Conservation (phyloP, 2,113 vertebrate genomes). For the Physeter macrocephalus region DNA sequence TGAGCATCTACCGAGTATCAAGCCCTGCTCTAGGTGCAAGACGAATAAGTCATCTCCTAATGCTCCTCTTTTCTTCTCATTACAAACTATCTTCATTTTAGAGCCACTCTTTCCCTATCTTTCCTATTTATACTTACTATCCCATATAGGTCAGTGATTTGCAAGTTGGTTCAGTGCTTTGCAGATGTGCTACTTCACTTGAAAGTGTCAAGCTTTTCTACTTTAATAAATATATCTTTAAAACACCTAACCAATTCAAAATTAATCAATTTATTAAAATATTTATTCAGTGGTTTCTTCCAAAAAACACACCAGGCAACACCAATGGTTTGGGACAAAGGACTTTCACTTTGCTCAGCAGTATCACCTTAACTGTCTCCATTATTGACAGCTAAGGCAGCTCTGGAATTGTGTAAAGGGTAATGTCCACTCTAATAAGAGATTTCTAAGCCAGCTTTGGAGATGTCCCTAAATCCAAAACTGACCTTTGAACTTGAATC, state of each 20-base stretch:
- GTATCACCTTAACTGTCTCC: not conserved
- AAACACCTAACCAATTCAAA: slow-evolving; percentile 7
- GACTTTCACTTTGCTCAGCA: not conserved
- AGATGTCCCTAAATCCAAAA: not conserved
- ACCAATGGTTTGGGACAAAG: not conserved
- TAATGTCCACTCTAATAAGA: not conserved
- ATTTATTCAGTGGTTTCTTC: not conserved
- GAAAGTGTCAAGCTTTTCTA: not conserved
- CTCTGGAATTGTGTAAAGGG: not conserved
- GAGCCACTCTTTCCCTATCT: not conserved
- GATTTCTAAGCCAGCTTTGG: not conserved
- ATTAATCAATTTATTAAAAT: not conserved
- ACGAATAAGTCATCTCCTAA: not conserved
- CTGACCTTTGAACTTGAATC: not conserved
- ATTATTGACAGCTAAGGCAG: not conserved
- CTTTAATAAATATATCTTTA: not conserved
- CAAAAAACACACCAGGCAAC: not conserved
- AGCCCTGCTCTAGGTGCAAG: not conserved
- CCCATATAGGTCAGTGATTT: not conserved
- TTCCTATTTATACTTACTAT: not conserved
- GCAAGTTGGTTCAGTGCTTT: not conserved
- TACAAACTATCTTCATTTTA: not conserved
- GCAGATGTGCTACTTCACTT: not conserved
- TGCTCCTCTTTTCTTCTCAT: not conserved
- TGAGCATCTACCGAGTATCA: not conserved